Evolutionary conservation across 2,113 vertebrate genomes (phyloP).

Genomic region (Talpa occidentalis): DNA sequence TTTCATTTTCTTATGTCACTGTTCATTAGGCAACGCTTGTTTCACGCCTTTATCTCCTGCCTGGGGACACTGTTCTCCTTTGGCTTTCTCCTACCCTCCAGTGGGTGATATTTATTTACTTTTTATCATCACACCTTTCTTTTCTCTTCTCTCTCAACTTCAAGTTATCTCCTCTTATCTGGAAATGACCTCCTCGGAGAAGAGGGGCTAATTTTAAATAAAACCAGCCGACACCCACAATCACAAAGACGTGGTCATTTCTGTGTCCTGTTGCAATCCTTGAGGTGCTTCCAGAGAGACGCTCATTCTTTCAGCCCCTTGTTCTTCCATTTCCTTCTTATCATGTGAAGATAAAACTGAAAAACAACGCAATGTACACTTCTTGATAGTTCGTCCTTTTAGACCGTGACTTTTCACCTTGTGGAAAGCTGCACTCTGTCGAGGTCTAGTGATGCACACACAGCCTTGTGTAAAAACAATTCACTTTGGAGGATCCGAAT

Average conservation of each 20-base stretch:
- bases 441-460: accelerated
- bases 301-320: neutral
- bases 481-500: slow-evolving; percentile 45
- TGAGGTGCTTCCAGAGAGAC: neutral
- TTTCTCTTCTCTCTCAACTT: neutral
- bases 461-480: neutral
- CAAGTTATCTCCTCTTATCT: neutral
- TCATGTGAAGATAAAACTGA: neutral
- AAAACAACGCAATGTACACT: neutral
- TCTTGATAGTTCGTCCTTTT: neutral
- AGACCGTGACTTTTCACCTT: neutral
- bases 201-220: neutral
- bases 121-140: neutral
- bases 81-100: neutral
- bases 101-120: neutral
- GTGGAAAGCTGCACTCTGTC: neutral
- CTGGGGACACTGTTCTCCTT: neutral
- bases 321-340: neutral
- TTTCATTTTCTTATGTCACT: too few relatives aligned
- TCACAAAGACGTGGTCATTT: neutral
- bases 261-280: neutral
- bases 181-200: neutral
- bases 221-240: neutral
- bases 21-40: neutral
- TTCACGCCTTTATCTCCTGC: neutral